Conservation (phyloP, 2,113 vertebrate species). For the Erythrocercus mccallii region DNA sequence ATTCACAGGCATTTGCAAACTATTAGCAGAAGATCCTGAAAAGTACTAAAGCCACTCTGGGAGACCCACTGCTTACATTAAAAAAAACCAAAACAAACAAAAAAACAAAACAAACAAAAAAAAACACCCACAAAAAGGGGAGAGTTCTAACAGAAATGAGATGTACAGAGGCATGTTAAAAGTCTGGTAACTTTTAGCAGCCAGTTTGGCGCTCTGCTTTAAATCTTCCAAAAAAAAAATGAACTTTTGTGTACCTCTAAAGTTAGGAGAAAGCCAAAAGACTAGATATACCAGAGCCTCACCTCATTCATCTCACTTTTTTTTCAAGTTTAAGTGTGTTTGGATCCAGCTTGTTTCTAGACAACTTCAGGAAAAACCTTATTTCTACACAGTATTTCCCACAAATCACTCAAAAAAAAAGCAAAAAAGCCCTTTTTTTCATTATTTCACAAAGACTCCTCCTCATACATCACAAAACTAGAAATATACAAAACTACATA, state of each 20-base stretch:
- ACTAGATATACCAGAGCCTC: background rate
- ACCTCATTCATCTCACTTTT: background rate
- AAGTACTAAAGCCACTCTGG: background rate
- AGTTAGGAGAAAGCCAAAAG: background rate
- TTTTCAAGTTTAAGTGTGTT: background rate
- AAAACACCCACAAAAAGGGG: background rate
- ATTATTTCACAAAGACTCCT: background rate
- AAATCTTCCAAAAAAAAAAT: background rate
- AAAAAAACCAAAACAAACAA: no score
- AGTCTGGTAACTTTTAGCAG: background rate
- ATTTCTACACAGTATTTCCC: background rate
- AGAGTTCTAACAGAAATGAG: background rate
- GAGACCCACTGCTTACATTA: background rate
- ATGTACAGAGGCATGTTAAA: background rate
- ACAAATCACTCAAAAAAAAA: background rate
- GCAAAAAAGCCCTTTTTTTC: background rate
- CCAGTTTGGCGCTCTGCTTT: background rate
- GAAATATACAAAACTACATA: background rate
- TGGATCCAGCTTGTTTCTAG: background rate
- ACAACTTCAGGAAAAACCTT: background rate
- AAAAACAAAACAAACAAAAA: no score
- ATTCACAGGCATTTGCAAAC: background rate
- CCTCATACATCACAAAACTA: background rate
- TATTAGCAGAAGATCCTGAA: background rate
- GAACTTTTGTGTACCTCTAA: rapidly evolving